phyloP scores from a whole-genome alignment of 2,888 invertebrate species.

The Laothoe populi region DNA sequence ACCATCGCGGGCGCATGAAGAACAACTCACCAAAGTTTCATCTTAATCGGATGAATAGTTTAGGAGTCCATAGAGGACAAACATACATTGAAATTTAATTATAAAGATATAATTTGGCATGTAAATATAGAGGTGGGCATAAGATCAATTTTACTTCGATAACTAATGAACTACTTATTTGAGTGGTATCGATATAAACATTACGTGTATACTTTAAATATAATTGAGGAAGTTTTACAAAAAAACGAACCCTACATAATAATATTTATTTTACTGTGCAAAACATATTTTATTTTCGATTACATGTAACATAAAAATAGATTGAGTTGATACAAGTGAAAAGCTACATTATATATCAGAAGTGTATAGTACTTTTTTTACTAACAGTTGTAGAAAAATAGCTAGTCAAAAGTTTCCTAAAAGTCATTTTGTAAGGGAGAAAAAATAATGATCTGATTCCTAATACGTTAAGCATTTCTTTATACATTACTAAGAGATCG shows the following conservation, averaged over 20 bases:
- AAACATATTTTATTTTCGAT: slow-evolving; percentile 9
- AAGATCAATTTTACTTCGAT: no score
- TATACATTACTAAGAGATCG: slow-evolving; percentile 15
- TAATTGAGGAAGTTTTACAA: background rate
- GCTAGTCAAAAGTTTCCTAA: slow-evolving; percentile 28
- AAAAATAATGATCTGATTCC: slow-evolving; percentile 26
- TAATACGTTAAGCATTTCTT: slow-evolving; percentile 24
- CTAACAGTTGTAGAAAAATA: slow-evolving; percentile 31
- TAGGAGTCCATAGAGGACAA: no score
- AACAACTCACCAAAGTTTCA: no score
- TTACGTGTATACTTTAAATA: background rate
- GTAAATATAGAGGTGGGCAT: no score
- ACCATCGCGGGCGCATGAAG: no score
- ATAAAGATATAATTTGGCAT: no score
- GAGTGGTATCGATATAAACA: no score
- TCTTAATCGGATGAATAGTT: no score
- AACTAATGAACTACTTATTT: no score
- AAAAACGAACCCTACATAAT: background rate
- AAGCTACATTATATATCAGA: slow-evolving; percentile 26
- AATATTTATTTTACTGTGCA: background rate
- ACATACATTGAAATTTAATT: no score
- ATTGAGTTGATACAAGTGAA: slow-evolving; percentile 17
- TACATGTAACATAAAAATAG: slow-evolving; percentile 3
- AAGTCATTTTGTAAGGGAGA: slow-evolving; percentile 28
- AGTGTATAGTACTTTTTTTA: slow-evolving; percentile 25